Conservation (phyloP, 2,797 vertebrate species). For the Silurus lanzhouensis region DNA sequence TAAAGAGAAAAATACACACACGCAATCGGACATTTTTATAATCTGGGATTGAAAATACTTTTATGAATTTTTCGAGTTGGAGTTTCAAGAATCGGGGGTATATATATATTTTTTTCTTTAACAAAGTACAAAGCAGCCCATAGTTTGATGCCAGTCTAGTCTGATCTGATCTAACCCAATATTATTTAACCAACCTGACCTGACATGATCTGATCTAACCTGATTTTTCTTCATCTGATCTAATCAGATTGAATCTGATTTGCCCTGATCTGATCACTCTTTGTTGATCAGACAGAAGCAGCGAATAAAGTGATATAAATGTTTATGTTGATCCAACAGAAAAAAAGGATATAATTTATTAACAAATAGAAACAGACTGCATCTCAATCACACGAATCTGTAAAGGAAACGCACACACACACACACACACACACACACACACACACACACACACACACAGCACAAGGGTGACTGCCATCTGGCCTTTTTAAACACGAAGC, state of each 20-base stretch:
- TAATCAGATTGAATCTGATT: too few relatives aligned
- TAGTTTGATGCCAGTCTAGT: too few relatives aligned
- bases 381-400: background rate
- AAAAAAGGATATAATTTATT: background rate
- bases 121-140: background rate
- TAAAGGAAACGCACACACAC: background rate
- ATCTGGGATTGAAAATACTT: background rate
- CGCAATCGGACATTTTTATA: background rate
- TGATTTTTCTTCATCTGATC: too few relatives aligned
- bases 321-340: background rate
- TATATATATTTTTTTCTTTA: background rate
- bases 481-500: conserved; percentile 27
- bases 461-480: conserved; percentile 34
- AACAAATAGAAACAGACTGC: background rate
- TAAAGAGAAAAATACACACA: background rate
- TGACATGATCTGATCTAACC: background rate
- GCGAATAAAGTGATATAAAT: background rate
- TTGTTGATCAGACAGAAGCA: too few relatives aligned
- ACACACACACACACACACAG: conserved; percentile 15
- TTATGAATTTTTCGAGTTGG: background rate
- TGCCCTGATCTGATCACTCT: background rate
- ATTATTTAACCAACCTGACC: too few relatives aligned
- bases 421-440: conserved; percentile 23
- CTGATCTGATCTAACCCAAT: too few relatives aligned
- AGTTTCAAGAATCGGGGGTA: background rate